phyloP scores from a whole-genome alignment of 2,113 vertebrate genomes.

The Potamarius usumacintae region DNA sequence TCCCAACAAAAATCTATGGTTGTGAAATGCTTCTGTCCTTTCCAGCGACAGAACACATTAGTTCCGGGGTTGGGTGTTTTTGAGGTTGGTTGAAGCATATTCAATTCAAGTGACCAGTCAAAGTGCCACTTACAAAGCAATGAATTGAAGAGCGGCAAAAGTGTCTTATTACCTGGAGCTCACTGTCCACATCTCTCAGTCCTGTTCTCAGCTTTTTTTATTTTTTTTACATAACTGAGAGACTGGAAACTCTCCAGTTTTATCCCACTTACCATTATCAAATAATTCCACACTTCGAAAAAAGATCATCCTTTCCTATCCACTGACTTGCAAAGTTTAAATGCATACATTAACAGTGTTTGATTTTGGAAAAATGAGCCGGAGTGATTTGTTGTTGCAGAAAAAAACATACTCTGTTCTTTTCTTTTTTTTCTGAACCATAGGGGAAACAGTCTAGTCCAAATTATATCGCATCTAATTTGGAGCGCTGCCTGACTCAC shows the following conservation, averaged over 20 bases:
- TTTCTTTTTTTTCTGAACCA: not conserved
- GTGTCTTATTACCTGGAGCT: not conserved
- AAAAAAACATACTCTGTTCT: not conserved
- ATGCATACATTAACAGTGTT: not conserved
- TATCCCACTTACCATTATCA: not conserved
- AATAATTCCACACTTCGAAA: not conserved
- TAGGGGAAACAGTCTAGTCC: constrained; percentile 29
- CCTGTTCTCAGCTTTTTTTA: not conserved
- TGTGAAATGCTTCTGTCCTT: not conserved
- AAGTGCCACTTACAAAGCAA: not conserved
- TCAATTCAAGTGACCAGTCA: not conserved
- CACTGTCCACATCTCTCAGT: not conserved
- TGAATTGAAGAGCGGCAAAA: not conserved
- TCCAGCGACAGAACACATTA: too few species aligned
- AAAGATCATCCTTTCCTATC: not conserved
- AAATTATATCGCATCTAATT: constrained; percentile 46
- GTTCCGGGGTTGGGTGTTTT: not conserved
- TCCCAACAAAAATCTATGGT: not conserved
- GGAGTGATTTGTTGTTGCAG: not conserved
- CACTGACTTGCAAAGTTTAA: not conserved
- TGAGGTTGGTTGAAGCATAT: not conserved
- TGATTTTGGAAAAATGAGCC: not conserved
- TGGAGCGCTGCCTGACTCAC: constrained; percentile 24
- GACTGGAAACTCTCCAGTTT: not conserved
- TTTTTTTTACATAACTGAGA: not conserved